Evolutionary conservation across 2,113 vertebrate species (phyloP).

Genomic region (Peucedramus taeniatus): DNA sequence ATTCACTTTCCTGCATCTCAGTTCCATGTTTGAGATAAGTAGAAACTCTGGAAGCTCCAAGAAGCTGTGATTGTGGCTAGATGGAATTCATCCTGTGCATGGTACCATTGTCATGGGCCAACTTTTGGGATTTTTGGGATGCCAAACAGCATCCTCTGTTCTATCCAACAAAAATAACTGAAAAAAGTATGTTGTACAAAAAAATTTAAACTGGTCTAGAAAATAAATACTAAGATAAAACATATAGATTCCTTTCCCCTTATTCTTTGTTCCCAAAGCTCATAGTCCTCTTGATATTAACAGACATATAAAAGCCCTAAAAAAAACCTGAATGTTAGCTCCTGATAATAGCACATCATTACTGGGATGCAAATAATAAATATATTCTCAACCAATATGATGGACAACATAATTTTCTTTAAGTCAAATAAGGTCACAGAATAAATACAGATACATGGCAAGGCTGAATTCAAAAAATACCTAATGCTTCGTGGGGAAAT

Average conservation of each 20-base stretch:
- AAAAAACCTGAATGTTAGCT: not conserved
- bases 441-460: not conserved
- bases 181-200: not conserved
- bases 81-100: not conserved
- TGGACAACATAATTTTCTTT: not conserved
- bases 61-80: not conserved
- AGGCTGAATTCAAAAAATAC: not conserved
- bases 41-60: not conserved
- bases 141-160: not conserved
- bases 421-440: not conserved
- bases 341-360: not conserved
- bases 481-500: not conserved
- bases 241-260: not conserved
- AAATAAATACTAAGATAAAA: not conserved
- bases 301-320: not conserved
- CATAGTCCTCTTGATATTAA: not conserved
- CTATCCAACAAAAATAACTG: not conserved
- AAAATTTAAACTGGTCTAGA: not conserved
- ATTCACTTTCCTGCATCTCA: not conserved
- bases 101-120: not conserved
- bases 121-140: not conserved
- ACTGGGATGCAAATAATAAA: not conserved
- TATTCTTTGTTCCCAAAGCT: not conserved
- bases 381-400: not conserved
- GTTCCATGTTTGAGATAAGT: not conserved